These are phyloP conservation scores for Callaeas wilsoni DNA, from an alignment of 2,113 vertebrate species.

Conservation along the genomic window DNA sequence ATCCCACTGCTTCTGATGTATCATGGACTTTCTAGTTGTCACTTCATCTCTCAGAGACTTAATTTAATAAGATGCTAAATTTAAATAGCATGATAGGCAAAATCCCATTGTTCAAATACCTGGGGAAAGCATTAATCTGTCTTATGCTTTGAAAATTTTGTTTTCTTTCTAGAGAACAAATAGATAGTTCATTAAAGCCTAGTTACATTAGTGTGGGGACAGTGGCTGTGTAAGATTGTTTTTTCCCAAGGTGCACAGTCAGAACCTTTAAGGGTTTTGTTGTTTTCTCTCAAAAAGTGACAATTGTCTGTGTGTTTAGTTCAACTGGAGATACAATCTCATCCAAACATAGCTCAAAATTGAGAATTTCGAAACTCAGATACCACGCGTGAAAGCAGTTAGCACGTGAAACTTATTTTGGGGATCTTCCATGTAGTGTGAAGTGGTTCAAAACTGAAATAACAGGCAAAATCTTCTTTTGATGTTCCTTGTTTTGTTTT, in stretches of 20 bases:
- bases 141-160: background rate
- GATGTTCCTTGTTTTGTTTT: background rate
- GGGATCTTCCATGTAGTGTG: background rate
- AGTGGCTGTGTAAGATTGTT: background rate
- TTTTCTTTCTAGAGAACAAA: conserved; percentile 5
- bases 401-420: background rate
- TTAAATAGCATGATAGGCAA: background rate
- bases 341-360: background rate
- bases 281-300: background rate
- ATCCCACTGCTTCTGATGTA: background rate
- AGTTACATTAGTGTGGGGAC: background rate
- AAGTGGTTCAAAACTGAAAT: background rate
- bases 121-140: background rate
- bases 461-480: background rate
- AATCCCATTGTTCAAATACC: background rate
- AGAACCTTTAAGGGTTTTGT: background rate
- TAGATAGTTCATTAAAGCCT: background rate
- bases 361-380: background rate
- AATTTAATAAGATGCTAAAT: background rate
- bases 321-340: background rate
- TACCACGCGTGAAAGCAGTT: background rate
- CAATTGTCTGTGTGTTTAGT: background rate
- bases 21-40: background rate
- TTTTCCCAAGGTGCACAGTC: background rate
- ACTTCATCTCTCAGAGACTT: background rate